Evolutionary conservation across 2,797 vertebrate genomes (phyloP).

Genomic region (Propithecus perrieri): DNA sequence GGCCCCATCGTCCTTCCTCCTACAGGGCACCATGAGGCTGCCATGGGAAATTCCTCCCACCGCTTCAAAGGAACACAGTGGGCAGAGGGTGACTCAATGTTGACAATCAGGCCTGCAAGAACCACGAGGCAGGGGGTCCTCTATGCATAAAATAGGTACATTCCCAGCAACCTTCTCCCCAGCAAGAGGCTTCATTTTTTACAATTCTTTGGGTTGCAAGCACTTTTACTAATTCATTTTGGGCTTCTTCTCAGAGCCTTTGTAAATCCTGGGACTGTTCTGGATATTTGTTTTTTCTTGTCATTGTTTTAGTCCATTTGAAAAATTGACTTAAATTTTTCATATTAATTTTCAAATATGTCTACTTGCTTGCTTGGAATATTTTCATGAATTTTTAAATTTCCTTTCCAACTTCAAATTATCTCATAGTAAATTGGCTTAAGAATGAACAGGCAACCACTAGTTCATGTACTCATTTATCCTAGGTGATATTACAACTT

Average conservation of each 20-base stretch:
- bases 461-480: not conserved
- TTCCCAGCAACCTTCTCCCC: not conserved
- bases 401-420: constrained; percentile 25
- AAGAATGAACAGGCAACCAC: not conserved
- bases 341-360: constrained; percentile 30
- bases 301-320: constrained; percentile 34
- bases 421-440: not conserved
- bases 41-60: not conserved
- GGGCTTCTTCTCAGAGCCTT: not conserved
- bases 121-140: too few relatives aligned
- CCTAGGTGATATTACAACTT: not conserved
- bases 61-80: not conserved
- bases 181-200: not conserved
- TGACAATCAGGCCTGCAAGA: not conserved
- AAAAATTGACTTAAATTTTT: constrained; percentile 49
- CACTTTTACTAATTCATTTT: not conserved
- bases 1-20: not conserved
- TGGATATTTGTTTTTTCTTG: constrained; percentile 30
- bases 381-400: constrained; percentile 23
- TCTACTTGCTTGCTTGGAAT: constrained; percentile 25
- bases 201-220: not conserved
- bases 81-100: not conserved
- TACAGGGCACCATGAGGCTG: not conserved
- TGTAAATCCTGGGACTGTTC: not conserved
- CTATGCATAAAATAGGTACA: not conserved